Evolutionary conservation across 2,113 vertebrate genomes (phyloP).

Genomic region (Amblyopsis rosae): DNA sequence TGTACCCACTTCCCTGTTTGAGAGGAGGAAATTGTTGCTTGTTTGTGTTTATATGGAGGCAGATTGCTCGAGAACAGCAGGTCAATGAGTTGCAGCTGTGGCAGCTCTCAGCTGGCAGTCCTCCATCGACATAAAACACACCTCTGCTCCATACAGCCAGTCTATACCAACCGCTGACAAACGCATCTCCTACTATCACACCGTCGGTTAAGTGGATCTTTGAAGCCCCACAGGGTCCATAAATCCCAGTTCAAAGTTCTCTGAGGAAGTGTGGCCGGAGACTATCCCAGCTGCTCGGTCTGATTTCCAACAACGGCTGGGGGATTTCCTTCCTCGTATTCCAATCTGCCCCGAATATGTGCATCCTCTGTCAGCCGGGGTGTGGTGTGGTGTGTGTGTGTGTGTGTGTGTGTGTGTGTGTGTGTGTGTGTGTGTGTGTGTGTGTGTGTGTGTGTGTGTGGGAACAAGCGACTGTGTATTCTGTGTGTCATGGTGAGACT

Average conservation of each 20-base stretch:
- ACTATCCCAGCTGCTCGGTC: constrained; percentile 44
- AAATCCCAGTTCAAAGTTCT: constrained; percentile 58
- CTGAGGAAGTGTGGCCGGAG: constrained; percentile 33
- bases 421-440: constrained; percentile 16
- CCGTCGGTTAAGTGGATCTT: constrained; percentile 30
- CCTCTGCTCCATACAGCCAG: constrained; percentile 46
- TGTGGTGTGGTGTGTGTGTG: constrained; percentile 18
- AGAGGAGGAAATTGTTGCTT: constrained; percentile 29
- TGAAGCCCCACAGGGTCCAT: constrained; percentile 33
- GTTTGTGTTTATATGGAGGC: constrained; percentile 53
- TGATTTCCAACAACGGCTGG: constrained; percentile 43
- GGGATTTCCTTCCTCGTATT: constrained; percentile 48
- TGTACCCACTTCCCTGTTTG: constrained; percentile 18
- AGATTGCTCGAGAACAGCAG: constrained; percentile 44
- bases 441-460: constrained; percentile 27
- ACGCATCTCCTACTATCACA: constrained; percentile 41
- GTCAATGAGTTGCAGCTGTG: constrained; percentile 66
- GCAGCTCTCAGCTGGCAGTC: constrained; percentile 42
- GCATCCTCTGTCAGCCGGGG: constrained; percentile 18
- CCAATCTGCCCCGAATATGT: constrained; percentile 4
- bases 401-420: constrained; percentile 27
- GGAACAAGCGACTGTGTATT: constrained; percentile 47
- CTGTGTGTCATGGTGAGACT: constrained; percentile 21
- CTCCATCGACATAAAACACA: constrained; percentile 54
- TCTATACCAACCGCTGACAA: constrained; percentile 42